Evolutionary conservation across 2,797 vertebrate genomes (phyloP), one percentile per base, ranked within the genome.

Genomic region (Acomys russatus): DNA sequence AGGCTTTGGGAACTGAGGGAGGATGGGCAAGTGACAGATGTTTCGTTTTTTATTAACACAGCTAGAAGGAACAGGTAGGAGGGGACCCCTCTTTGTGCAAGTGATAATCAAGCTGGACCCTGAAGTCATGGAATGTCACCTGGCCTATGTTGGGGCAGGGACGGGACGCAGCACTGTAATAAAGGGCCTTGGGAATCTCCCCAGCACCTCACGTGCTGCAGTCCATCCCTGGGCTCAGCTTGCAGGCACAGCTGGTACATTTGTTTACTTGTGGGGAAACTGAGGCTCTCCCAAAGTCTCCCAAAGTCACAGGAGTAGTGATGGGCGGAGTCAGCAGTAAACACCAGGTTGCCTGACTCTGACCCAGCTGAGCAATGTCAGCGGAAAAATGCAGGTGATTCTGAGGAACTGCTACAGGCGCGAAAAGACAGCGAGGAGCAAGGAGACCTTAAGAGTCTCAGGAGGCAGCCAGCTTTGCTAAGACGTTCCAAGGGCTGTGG

Each of bases 401-500:
- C 15, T 78, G 73, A 63, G 77, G 88, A 35, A 14, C 35, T 10
- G 11, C 66, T 23, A 38, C 64, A 76, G 66, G 68, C 64, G 35
- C 17, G 28, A 51, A n/a, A 28, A 63, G 33, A 74, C 9, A 6
- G 30, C 38, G 22, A 33, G 56, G 38, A 6, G 49, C 6, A 44
- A 44, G 44, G 44, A 59, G 56, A 4, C 56, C 4, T 17, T 4
- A 17, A 2, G 10, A 28, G 35, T 1, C 59, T 74, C 59, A 9
- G 0, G 49, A 66, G 73, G 11, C 15, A 10, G 25, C 49, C 51
- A 23, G n/a, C 68, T 91, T 91, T 28, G 0, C 38, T 33, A 44
- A 30, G 23, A 93, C 78, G 56, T 82, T 3, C 78, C 63, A 51
- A 73, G 25, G 71, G 22, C 51, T 96, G 90, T 92, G 80, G 73